Evolutionary conservation across 2,888 invertebrate genomes (phyloP), one percentile per base, ranked within the genome.

Genomic region (Stratiomys singularior): DNA sequence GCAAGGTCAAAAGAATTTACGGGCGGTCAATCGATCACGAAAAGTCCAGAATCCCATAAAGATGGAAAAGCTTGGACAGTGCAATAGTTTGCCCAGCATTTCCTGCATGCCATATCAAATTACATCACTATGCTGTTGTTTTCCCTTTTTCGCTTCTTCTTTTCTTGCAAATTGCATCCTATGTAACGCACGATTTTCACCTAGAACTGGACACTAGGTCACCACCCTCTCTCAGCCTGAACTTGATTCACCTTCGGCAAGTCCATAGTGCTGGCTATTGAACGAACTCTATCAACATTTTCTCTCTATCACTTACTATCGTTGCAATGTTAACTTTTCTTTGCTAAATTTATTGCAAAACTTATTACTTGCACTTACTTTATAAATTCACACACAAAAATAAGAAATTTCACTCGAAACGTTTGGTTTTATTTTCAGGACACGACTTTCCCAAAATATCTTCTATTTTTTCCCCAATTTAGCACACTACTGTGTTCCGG

Each of bases 401-500:
- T 7, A 3, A 23, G 9, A 28, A 46, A 47, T 60, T 78, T 44
- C 76, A 71, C 72, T 77, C 13, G 21, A 21, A 71, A 77, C 44
- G 52, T 76, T 27, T 21, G 21, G 15, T 18, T n/a, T 52, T 52
- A 25, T 21, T 46, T 76, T 58, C n/a, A 63, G 21, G 37, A 60
- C 18, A 56, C 18, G 30, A 21, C 47, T 47, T 46, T 27, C 30
- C 23, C 58, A 76, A 76, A 76, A n/a, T n/a, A n/a, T n/a, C n/a
- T n/a, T n/a, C n/a, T 37, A 63, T 64, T 7, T 21, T 66, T 76
- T 72, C 64, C 47, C 69, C 74, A 60, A 52, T 74, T 67, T 47
- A 76, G 46, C 46, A 46, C 76, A 47, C 80, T 78, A 74, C 27
- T 64, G 66, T 79, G 79, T 79, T 79, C 77, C 37, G 69, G 67